These are phyloP conservation scores for Peromyscus attwateri DNA, from an alignment of 2,797 vertebrate genomes.

Conservation along the genomic window DNA sequence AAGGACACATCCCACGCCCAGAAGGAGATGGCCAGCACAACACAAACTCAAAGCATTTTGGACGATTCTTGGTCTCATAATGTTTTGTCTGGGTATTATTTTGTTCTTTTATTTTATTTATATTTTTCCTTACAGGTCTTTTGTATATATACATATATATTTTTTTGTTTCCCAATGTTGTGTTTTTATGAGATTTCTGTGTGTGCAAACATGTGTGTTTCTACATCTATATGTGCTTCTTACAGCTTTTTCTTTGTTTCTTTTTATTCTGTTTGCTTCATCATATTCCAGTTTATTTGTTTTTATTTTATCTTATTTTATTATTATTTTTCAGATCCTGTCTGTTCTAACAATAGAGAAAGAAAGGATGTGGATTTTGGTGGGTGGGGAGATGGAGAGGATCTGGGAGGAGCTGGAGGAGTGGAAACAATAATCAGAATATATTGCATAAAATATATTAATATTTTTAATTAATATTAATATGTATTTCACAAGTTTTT, in stretches of 20 bases:
- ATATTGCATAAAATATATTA: neutral
- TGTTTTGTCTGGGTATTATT: neutral
- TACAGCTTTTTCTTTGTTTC: neutral
- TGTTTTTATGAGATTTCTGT: neutral
- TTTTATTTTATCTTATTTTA: neutral
- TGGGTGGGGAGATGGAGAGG: neutral
- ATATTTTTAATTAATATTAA: neutral
- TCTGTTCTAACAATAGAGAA: neutral
- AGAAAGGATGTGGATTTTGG: neutral
- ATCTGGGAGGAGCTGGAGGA: neutral
- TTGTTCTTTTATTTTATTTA: neutral
- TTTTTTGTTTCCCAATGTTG: neutral
- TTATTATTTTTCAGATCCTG: neutral
- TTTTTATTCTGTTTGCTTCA: neutral
- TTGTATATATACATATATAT: neutral
- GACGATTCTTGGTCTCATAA: neutral
- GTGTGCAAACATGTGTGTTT: neutral
- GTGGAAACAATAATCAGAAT: neutral
- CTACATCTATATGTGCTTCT: neutral
- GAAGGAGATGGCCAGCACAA: neutral
- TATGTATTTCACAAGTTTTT: neutral
- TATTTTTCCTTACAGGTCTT: neutral
- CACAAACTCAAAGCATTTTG: neutral
- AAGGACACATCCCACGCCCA: neutral
- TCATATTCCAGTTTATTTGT: neutral